Base-by-base conservation (phyloP, 2,888 invertebrate genomes). In the Harpalus rubripes region DNA sequence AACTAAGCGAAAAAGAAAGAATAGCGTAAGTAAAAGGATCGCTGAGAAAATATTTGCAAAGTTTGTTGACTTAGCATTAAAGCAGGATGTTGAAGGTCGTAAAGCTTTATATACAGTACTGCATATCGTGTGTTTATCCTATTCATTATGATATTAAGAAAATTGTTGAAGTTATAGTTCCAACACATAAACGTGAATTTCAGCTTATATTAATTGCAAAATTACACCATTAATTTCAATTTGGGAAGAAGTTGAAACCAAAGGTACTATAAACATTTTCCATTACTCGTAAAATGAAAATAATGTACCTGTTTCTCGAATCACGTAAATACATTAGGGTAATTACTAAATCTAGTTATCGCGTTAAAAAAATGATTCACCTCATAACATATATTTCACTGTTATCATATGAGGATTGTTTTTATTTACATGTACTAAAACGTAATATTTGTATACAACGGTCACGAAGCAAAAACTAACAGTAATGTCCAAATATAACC, bases 401-500 rank as follows among this genome's bases (percentile, higher is more conserved):
- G 68, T 68, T 68, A 68, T 68, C 68, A 68, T 39, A 39, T 7
- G 26, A 8, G 22, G 1, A 7, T 32, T 41, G 68, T 39, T 39
- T 68, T 68, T 68, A 68, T 68, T 68, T 68, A 39, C 68, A 39
- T 68, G 68, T n/a, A 68, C 68, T 68, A 68, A 68, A 68, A 39
- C 32, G 68, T 68, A 39, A 80, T 80, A 80, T 59, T 80, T 80
- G 18, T 80, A 41, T 16, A 59, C 26, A 15, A 7, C n/a, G 41
- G 61, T 80, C 80, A 80, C 80, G 80, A 59, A 41, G 39, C n/a
- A 59, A 58, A 56, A 22, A 79, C 58, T 26, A 59, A 58, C 58
- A 79, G 26, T 26, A 79, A 79, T 59, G 26, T 79, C 59, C 59
- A 39, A 59, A 79, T 79, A 58, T 79, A 79, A 79, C 79, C 79